A percentile compares a stretch with the other conserved stretches of the same genome.
Conservation (phyloP, 2,797 vertebrate species). For the Cheirogaleus major region DNA sequence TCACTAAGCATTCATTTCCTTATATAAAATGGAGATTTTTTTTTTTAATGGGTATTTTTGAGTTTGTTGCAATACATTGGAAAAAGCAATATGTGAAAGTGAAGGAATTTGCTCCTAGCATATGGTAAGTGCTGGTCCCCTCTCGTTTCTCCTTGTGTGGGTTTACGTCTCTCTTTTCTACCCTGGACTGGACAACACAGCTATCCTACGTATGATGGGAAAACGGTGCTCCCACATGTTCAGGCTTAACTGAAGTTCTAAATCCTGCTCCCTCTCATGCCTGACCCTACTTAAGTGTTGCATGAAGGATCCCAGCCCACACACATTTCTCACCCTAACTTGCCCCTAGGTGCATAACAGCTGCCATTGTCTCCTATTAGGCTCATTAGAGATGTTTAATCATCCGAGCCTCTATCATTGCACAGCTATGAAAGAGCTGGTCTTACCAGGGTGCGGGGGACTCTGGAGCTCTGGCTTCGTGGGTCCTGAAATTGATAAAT, state of each 20-base stretch:
- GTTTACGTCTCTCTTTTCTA: not conserved
- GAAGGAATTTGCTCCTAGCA: not conserved
- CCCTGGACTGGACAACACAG: not conserved
- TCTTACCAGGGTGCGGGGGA: not conserved
- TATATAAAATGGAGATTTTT: not conserved
- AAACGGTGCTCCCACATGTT: not conserved
- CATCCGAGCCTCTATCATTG: not conserved
- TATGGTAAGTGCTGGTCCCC: not conserved
- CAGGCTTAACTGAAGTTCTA: not conserved
- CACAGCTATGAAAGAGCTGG: not conserved
- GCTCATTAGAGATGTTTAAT: slow-evolving; percentile 22
- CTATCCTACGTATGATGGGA: not conserved
- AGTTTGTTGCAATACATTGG: not conserved
- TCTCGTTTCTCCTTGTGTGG: too few relatives aligned
- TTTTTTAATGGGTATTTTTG: not conserved
- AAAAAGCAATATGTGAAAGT: not conserved
- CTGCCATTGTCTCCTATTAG: slow-evolving; percentile 40
- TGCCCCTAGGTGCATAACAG: slow-evolving; percentile 11
- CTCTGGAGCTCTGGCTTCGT: not conserved
- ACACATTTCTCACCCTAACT: not conserved
- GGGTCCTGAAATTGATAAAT: not conserved
- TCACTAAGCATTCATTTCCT: not conserved
- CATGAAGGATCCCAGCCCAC: not conserved
- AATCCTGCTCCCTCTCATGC: not conserved
- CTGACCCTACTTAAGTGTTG: not conserved